Conservation (phyloP, 64 coral and sea anemone species). For the Dendronephthya gigantea region DNA sequence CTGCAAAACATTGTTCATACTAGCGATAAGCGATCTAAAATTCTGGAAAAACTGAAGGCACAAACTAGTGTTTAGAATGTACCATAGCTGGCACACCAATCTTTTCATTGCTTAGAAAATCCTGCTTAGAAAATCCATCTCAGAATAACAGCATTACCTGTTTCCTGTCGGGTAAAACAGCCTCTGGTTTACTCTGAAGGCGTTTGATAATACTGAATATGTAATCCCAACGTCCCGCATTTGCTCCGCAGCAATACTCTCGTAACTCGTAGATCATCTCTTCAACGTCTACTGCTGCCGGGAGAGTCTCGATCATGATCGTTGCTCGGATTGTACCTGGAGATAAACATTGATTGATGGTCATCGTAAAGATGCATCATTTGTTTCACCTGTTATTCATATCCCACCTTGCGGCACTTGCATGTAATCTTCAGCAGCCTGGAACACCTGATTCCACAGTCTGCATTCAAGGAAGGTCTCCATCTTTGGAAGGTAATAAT, state of each 20-base stretch:
- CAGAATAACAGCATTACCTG: too few relatives aligned
- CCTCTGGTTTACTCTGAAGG: constrained; percentile 67
- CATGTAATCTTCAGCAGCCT: constrained; percentile 80
- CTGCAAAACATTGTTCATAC: constrained; percentile 13
- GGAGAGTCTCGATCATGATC: constrained; percentile 87
- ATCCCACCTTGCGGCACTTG: constrained; percentile 74
- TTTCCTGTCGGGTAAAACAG: constrained; percentile 78
- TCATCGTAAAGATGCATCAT: background rate
- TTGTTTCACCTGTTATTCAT: background rate
- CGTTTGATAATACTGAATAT: constrained; percentile 97
- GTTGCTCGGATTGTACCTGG: constrained; percentile 90
- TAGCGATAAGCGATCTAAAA: too few relatives aligned
- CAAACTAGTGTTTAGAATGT: too few relatives aligned
- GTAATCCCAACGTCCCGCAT: constrained; percentile 97
- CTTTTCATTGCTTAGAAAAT: too few relatives aligned
- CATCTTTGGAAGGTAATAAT: constrained; percentile 99
- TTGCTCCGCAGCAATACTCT: constrained; percentile 87
- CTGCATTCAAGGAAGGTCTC: constrained; percentile 77
- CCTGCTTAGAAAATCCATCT: too few relatives aligned
- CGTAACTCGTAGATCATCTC: constrained; percentile 94
- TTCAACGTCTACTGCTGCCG: constrained; percentile 92
- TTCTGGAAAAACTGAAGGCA: background rate
- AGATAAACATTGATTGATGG: background rate
- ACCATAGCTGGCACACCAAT: too few relatives aligned
- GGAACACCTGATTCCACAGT: constrained; percentile 97